Conservation (phyloP, 35 echinoderm and acorn worm species). For the Anneissia japonica region DNA sequence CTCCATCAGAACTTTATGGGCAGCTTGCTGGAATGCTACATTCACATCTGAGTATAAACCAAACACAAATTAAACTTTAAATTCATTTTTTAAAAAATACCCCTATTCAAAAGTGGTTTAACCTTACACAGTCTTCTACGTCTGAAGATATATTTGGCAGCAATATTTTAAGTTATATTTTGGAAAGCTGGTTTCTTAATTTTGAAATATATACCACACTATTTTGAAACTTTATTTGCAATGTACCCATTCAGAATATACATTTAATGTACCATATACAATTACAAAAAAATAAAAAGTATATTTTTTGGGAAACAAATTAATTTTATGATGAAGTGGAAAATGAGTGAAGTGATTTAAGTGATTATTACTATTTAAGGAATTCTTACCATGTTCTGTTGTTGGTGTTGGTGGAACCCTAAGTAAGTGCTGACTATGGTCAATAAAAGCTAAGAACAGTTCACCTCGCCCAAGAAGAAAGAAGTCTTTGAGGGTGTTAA, state of each 20-base stretch:
- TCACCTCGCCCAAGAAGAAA: constrained; percentile 88
- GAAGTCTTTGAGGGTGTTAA: constrained; percentile 85
- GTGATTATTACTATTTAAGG: no score
- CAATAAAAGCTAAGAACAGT: constrained; percentile 92
- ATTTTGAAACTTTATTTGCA: background rate
- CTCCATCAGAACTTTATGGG: constrained; percentile 78
- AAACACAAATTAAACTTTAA: background rate
- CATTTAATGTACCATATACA: background rate
- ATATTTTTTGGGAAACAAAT: no score
- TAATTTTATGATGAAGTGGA: no score
- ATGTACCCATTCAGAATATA: background rate
- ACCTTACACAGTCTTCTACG: no score
- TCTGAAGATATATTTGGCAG: no score
- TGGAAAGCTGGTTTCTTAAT: no score
- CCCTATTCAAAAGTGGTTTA: no score
- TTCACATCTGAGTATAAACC: constrained; percentile 60
- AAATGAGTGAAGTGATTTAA: no score
- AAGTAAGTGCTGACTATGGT: constrained; percentile 68
- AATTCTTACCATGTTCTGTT: constrained; percentile 83
- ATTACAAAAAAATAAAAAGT: background rate
- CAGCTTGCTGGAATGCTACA: constrained; percentile 78
- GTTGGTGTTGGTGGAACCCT: constrained; percentile 64
- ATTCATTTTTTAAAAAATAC: no score
- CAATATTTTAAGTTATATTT: no score
- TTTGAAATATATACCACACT: no score